phyloP scores from a whole-genome alignment of 1,140 invertebrate species.

The Venturia canescens region DNA sequence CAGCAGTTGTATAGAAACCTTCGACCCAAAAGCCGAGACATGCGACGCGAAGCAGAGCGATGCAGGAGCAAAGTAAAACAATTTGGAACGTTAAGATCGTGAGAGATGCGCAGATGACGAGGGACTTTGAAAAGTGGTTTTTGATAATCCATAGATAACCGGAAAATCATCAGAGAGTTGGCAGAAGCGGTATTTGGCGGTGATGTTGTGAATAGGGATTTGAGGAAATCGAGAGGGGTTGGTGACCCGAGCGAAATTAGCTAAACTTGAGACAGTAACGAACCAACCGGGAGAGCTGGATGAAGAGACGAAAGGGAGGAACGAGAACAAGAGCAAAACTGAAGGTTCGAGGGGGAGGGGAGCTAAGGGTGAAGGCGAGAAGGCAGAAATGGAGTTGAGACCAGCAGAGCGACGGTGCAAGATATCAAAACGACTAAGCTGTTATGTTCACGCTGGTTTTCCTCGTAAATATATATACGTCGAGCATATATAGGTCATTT shows the following conservation, averaged over 20 bases:
- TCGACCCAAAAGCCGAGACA: too few relatives aligned
- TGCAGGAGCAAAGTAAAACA: not conserved
- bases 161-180: not conserved
- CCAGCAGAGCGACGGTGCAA: conserved; percentile 31
- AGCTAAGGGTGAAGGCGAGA: not conserved
- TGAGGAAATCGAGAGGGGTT: conserved; percentile 16
- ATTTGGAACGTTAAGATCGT: not conserved
- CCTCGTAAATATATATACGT: conserved; percentile 12
- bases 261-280: conserved; percentile 62
- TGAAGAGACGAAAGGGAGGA: not conserved
- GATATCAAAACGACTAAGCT: conserved; percentile 62
- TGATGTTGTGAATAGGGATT: conserved; percentile 22
- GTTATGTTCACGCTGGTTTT: conserved; percentile 55
- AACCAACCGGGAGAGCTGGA: conserved; percentile 44
- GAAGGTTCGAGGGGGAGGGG: not conserved
- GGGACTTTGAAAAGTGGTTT: not conserved
- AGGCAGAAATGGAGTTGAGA: conserved; percentile 6
- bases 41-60: too few relatives aligned
- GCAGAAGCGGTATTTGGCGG: not conserved
- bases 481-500: not conserved
- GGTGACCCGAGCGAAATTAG: conserved; percentile 62
- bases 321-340: not conserved
- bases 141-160: not conserved
- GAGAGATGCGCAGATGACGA: not conserved
- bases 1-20: too few relatives aligned